Base-by-base conservation (phyloP, 2,888 invertebrate species). In the Terebella lapidaria region DNA sequence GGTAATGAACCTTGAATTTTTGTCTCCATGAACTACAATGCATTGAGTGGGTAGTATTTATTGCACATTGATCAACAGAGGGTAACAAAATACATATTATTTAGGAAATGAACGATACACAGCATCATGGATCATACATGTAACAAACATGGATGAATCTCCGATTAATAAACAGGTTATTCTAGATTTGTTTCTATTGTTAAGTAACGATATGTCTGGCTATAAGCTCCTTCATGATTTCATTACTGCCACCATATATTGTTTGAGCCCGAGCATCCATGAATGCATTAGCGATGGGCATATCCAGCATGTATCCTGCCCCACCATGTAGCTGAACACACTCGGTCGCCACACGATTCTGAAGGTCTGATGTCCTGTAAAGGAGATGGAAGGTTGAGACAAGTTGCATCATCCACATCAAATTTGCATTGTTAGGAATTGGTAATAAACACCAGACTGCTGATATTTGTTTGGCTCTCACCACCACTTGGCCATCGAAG, bases 401-500 rank as follows among this genome's bases (percentile, higher is more conserved):
- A n/a, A 15, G 10, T 42, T 42, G 18, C 15, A 18, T 15, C 15
- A 15, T 42, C 18, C 42, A 42, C 42, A 15, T 42, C 18, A 42
- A n/a, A n/a, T n/a, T n/a, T n/a, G n/a, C 10, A 42, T 42, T 18
- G 42, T 42, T 42, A 15, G 18, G 18, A 42, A 42, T 15, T 42
- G 18, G 42, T 15, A 15, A 42, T 15, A 15, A 42, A 42, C 18
- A 42, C 42, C n/a, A n/a, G n/a, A n/a, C n/a, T n/a, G 42, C 18
- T 18, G 18, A 10, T 42, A 18, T 42, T n/a, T n/a, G n/a, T n/a
- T n/a, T n/a, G n/a, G 24, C 2, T 52, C 72, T 62, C 60, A 80
- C 81, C 81, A 82, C 67, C 78, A 81, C 73, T 82, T 82, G 35
- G 76, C 77, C 80, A 82, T 82, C n/a, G 81, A 81, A n/a, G 82